Conservation (phyloP, 1,140 invertebrate genomes). For the Sitophilus oryzae region DNA sequence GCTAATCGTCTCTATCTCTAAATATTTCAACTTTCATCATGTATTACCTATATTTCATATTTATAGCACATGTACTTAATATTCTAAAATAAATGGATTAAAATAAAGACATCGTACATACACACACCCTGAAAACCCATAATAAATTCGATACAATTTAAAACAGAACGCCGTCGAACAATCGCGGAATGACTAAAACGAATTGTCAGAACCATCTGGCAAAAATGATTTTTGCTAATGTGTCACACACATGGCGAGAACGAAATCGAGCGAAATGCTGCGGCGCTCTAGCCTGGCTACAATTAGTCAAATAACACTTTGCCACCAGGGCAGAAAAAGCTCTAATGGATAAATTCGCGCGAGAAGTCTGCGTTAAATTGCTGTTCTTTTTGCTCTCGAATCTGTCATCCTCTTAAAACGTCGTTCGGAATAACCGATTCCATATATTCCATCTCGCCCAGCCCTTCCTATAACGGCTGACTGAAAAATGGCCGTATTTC, state of each 20-base stretch:
- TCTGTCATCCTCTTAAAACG: constrained; percentile 24
- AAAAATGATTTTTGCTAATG: constrained; percentile 18
- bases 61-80: too few species aligned
- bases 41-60: too few species aligned
- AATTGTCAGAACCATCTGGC: constrained; percentile 13
- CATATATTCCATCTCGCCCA: constrained; percentile 17
- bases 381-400: constrained; percentile 21
- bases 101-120: too few species aligned
- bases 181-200: constrained; percentile 2
- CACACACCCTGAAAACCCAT: too few species aligned
- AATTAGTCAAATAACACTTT: constrained; percentile 24
- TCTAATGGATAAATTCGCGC: constrained; percentile 25
- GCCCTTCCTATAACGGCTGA: constrained; percentile 10
- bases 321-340: constrained; percentile 19
- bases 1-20: too few species aligned
- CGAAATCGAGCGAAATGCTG: constrained; percentile 16
- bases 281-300: constrained; percentile 11
- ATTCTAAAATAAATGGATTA: too few species aligned
- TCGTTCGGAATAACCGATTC: constrained; percentile 21
- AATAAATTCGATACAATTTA: neutral
- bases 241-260: constrained; percentile 11
- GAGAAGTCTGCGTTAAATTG: constrained; percentile 21
- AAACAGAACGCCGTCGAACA: neutral
- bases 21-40: too few species aligned
- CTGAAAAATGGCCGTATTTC: constrained; percentile 21